Evolutionary conservation across 2,113 vertebrate species (phyloP), one percentile per base, ranked within the genome.

Genomic region (Poecile atricapillus): DNA sequence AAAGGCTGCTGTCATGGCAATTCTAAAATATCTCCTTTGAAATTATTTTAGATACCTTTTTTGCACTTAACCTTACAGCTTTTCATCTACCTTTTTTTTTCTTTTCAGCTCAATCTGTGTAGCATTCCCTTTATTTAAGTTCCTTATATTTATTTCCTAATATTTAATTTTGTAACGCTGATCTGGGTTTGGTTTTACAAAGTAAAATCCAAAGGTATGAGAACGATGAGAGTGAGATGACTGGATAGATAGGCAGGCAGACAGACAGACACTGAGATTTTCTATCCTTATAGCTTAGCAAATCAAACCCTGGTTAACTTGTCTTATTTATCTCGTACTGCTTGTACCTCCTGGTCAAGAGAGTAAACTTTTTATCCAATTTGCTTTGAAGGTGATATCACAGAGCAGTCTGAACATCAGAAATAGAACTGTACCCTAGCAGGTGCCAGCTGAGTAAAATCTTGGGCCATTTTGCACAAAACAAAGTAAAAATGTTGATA

Each of bases 21-120:
- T 96, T 94, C 96, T 81, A 79, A 93, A 94, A 78, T 20, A 60
- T 21, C 44, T 71, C n/a, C 86, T 94, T 94, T 96, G 76, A 97
- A 95, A 96, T 81, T 43, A 75, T 89, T 97, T 92, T 71, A 70
- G 80, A 71, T 56, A 63, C 15, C 19, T 77, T 88, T 85, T 73
- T 71, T 81, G 52, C 37, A 46, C 37, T 71, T 90, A 71, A 83
- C 56, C 47, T 86, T 44, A 27, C 6, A 12, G n/a, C 18, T 86
- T 90, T 95, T 86, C 31, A 46, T 88, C 37, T 56, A 7, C 7
- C 15, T 47, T 47, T 41, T 77, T 70, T 77, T 23, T 17, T 22
- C 49, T 44, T 55, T 27, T 1, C 7, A 33, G 25, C 20, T 94
- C 8, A 53, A 31, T 62, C 21, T 65, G 7, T 13, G 28, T 44